Evolutionary conservation across 2,797 vertebrate genomes (phyloP), one percentile per base, ranked within the genome.

Genomic region (Dicrostonyx torquatus): DNA sequence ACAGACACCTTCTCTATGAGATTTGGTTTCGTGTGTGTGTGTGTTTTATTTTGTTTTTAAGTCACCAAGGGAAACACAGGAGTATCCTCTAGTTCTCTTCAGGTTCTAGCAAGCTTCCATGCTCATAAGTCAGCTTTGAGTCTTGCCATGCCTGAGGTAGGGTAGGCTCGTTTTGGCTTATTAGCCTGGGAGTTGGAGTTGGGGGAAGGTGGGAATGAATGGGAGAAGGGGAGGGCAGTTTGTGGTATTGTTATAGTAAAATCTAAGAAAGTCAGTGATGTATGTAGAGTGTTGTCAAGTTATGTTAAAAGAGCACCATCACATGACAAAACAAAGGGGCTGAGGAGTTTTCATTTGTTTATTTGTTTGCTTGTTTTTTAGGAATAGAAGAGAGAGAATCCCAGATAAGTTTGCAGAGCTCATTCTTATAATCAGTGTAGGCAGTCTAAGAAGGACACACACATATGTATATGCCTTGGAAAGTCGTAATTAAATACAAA

Each of bases 251-350:
- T 82, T 34, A 66, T 26, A 43, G 10, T 64, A 64, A 64, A 60
- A 45, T 24, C 7, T 70, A 40, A 43, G 58, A 20, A 48, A 72
- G 31, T 55, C 22, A 37, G 55, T 92, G 20, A 29, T 94, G 73
- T 70, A 3, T 43, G 4, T 58, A 83, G 53, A 92, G 31, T 24
- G 0, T 72, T 68, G 6, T 73, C 3, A 29, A 55, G 4, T 85
- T 58, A 82, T 15, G 40, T 68, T 76, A 37, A 94, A 92, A 91
- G 66, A 89, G 58, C 88, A 87, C 15, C 14, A 62, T 83, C 31
- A 1, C 0, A 3, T 62, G 62, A 18, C 24, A 87, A 78, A 86
- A 77, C 5, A n/a, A n/a, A 4, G 64, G n/a, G 26, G 24, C 15
- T 87, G 43, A 95, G 34, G 9, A n/a, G 24, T 29, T 40, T 40